Evolutionary conservation across 2,797 vertebrate genomes (phyloP), one percentile per base, ranked within the genome.

Genomic region (Lutjanus campechanus): DNA sequence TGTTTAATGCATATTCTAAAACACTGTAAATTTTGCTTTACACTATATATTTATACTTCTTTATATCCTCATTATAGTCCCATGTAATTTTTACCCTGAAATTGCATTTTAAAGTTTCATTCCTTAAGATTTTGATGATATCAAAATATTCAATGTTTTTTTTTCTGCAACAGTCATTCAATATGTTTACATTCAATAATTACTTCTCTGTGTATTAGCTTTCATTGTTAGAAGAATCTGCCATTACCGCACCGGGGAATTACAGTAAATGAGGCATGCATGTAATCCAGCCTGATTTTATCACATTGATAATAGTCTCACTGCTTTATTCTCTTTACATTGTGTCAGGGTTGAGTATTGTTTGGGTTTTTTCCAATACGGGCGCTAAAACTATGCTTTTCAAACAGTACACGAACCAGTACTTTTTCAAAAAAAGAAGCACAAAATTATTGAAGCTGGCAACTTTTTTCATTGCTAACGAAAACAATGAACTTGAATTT

Each of bases 141-240:
- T 17, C 1, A 8, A 53, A 36, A 36, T 36, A 5, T 4, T 25
- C 29, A 36, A 36, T 36, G 25, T 36, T 36, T 29, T 29, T 29
- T 29, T 74, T 40, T 16, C 20, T 19, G 19, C 11, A 58, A 13
- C 15, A 73, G 43, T 15, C 49, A 20, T 25, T 51, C 11, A 36
- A 44, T 60, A n/a, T 16, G 41, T 59, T 51, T 53, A 61, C 20
- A 68, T 44, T 66, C n/a, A 29, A 36, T 59, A n/a, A 76, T 51
- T 40, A 46, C 29, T 8, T 41, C 40, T 76, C 5, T 46, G 25
- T 36, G 12, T 9, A 29, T 41, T 49, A 55, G 49, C 4, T 53
- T 59, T 15, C 1, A 17, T 50, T 58, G 11, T 12, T 50, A 11
- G 10, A 1, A 1, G 22, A 12, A n/a, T 55, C 44, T 4, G 19